Conservation (phyloP, 30 jellyfish, hydroid and myxozoan species). For the Nemopilema nomurai region DNA sequence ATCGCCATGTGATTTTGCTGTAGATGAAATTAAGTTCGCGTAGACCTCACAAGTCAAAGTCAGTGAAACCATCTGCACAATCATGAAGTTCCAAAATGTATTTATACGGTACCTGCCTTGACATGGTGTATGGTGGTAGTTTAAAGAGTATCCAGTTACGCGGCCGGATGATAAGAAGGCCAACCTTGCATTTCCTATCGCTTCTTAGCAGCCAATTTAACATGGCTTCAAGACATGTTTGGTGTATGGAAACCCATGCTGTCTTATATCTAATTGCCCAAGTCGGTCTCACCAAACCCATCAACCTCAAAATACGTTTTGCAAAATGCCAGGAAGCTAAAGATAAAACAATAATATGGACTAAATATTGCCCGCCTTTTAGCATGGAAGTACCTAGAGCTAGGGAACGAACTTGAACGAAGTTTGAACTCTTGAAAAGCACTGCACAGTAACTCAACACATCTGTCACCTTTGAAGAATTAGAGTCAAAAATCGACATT, state of each 20-base stretch:
- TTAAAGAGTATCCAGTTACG: not conserved
- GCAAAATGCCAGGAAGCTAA: not conserved
- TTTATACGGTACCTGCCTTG: not conserved
- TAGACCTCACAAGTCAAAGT: not conserved
- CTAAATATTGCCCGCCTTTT: not conserved
- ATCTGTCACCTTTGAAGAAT: too few relatives aligned
- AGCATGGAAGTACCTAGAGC: not conserved
- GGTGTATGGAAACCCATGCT: not conserved
- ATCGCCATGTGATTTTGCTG: too few relatives aligned
- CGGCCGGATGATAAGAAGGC: slow-evolving; percentile 2
- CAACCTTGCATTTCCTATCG: slow-evolving; percentile 51
- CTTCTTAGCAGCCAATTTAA: slow-evolving; percentile 54
- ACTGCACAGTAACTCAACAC: too few relatives aligned
- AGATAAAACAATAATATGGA: not conserved
- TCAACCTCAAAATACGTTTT: not conserved
- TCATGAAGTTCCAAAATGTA: not conserved
- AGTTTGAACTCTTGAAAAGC: too few relatives aligned
- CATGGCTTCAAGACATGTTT: slow-evolving; percentile 23
- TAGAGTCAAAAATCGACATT: too few relatives aligned
- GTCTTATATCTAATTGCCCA: not conserved
- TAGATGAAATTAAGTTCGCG: not conserved
- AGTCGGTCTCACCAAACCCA: not conserved
- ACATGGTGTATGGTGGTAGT: not conserved
- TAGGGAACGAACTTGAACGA: too few relatives aligned
- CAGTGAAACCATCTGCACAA: not conserved